These are phyloP conservation scores for Epicauta chinensis DNA, from an alignment of 1,140 invertebrate species.

Conservation along the genomic window DNA sequence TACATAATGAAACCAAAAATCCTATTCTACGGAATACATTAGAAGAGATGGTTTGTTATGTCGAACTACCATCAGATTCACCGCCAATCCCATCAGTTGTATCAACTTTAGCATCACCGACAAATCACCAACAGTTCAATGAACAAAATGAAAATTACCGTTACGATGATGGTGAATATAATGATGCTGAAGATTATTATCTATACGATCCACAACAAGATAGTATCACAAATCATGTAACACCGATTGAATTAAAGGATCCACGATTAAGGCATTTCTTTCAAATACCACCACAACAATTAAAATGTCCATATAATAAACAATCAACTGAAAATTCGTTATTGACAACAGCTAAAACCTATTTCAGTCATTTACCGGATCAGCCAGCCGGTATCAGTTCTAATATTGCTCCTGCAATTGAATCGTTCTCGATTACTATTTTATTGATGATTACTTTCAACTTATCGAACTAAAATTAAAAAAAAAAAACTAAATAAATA, in stretches of 20 bases:
- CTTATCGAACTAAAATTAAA: too few species aligned
- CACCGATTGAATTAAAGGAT: slow-evolving; percentile 10
- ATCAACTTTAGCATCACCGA: slow-evolving; percentile 12
- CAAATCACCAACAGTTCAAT: slow-evolving; percentile 11
- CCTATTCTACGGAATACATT: slow-evolving; percentile 57
- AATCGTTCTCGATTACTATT: too few species aligned
- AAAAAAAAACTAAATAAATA: too few species aligned
- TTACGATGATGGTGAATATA: slow-evolving; percentile 26
- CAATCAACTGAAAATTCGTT: too few species aligned
- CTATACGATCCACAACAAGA: slow-evolving; percentile 30
- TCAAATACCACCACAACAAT: slow-evolving; percentile 51
- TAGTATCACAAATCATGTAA: slow-evolving; percentile 28
- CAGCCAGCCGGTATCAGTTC: too few species aligned
- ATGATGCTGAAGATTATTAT: neutral
- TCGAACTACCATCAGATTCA: slow-evolving; percentile 42
- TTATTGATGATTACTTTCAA: too few species aligned
- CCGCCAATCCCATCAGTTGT: neutral
- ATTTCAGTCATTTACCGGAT: too few species aligned
- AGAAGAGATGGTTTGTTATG: slow-evolving; percentile 60
- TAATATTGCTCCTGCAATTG: too few species aligned
- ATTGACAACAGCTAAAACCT: too few species aligned
- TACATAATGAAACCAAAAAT: slow-evolving; percentile 67
- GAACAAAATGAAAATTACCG: slow-evolving; percentile 25
- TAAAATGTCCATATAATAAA: too few species aligned
- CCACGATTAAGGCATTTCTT: slow-evolving; percentile 46